A percentile compares a stretch with the other conserved stretches of the same genome.
phyloP scores from a whole-genome alignment of 1,140 invertebrate genomes.

The Hormaphis cornu region DNA sequence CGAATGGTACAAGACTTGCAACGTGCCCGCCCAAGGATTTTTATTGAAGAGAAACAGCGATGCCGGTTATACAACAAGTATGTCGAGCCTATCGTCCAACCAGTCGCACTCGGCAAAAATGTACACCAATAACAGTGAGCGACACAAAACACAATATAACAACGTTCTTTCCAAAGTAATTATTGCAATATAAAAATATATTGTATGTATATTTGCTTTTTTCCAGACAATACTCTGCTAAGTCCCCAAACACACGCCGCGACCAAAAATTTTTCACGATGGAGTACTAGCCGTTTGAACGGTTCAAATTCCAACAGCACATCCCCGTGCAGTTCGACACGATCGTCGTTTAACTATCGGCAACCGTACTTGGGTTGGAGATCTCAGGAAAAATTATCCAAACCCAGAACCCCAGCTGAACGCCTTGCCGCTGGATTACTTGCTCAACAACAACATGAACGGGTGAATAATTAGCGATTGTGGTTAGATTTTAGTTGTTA shows the following conservation, averaged over 20 bases:
- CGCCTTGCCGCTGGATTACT: conserved; percentile 51
- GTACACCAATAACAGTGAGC: conserved; percentile 21
- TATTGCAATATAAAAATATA: neutral
- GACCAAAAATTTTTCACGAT: conserved; percentile 56
- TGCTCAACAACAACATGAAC: conserved; percentile 43
- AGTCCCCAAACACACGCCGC: conserved; percentile 41
- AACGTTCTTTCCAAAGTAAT: too few species aligned
- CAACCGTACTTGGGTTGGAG: conserved; percentile 78
- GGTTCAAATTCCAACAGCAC: conserved; percentile 48
- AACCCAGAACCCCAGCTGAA: conserved; percentile 72
- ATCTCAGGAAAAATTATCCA: conserved; percentile 68
- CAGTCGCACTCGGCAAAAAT: conserved; percentile 42
- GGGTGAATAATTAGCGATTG: neutral
- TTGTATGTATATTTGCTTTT: neutral
- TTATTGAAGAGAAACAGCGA: conserved; percentile 55
- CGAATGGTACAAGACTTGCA: conserved; percentile 85
- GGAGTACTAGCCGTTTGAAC: conserved; percentile 76
- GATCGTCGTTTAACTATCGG: conserved; percentile 56
- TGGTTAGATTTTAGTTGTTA: neutral
- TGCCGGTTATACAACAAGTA: conserved; percentile 44
- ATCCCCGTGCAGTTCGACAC: conserved; percentile 54
- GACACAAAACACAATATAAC: neutral
- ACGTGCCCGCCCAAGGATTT: conserved; percentile 50
- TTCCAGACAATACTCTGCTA: conserved; percentile 16
- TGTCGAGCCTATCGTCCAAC: conserved; percentile 51